Conservation (phyloP, 2,113 vertebrate species). For the Lophotis ruficrista region DNA sequence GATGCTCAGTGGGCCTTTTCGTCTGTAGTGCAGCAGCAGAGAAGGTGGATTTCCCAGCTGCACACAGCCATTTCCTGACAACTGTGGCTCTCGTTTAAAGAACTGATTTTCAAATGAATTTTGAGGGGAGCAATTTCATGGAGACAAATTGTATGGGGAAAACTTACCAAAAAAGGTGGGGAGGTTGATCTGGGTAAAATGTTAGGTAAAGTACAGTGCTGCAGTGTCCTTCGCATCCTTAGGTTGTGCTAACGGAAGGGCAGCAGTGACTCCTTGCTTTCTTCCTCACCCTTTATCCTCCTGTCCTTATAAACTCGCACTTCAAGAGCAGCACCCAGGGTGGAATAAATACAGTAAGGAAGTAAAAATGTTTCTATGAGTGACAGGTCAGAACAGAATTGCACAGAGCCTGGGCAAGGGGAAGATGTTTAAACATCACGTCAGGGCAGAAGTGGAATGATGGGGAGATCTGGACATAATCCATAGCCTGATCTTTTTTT, state of each 20-base stretch:
- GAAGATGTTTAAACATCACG: neutral
- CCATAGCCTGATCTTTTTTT: neutral
- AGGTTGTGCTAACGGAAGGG: no score
- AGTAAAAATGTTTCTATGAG: neutral
- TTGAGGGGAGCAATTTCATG: neutral
- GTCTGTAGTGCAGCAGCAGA: no score
- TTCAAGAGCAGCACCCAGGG: neutral
- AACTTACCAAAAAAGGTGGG: neutral
- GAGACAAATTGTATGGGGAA: neutral
- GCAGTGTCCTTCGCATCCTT: neutral
- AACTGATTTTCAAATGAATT: neutral
- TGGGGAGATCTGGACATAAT: neutral
- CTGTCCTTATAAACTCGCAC: neutral
- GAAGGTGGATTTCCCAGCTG: neutral
- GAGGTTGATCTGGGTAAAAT: neutral
- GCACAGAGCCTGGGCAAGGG: neutral
- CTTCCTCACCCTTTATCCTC: neutral
- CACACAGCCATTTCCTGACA: neutral
- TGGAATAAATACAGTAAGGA: neutral
- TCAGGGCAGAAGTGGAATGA: neutral
- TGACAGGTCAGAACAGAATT: neutral
- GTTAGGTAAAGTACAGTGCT: neutral
- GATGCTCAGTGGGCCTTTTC: neutral
- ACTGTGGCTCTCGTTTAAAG: neutral
- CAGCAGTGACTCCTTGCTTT: neutral